These are phyloP conservation scores for Eurystomus glaucurus DNA, from an alignment of 2,797 vertebrate genomes.

Conservation along the genomic window DNA sequence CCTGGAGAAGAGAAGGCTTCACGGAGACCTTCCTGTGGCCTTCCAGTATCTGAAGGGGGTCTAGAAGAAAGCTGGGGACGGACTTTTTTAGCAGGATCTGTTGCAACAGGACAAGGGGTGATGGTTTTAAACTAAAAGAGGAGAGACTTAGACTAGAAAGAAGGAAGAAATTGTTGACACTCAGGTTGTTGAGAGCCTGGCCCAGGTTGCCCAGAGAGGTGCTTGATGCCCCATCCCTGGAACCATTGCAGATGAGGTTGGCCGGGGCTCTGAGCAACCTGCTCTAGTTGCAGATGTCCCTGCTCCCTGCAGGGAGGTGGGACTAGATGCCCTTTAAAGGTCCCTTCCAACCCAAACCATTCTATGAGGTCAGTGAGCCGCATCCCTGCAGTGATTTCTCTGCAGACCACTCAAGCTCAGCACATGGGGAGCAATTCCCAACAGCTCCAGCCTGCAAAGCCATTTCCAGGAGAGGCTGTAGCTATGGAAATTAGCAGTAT, in stretches of 20 bases:
- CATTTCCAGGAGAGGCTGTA: neutral
- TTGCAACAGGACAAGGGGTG: neutral
- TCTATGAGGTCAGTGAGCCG: neutral
- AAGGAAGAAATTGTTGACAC: neutral
- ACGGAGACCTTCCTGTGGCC: neutral
- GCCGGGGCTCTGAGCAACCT: neutral
- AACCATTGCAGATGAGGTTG: neutral
- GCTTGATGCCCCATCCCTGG: neutral
- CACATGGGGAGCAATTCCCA: neutral
- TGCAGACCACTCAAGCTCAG: rapidly evolving
- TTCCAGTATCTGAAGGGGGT: neutral
- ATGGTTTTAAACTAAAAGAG: no score
- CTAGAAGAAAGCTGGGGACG: neutral
- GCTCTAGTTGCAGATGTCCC: neutral
- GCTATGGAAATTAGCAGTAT: neutral
- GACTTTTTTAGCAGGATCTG: neutral
- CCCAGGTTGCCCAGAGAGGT: neutral
- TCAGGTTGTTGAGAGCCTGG: neutral
- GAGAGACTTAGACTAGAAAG: neutral
- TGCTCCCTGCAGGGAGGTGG: neutral
- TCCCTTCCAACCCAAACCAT: neutral
- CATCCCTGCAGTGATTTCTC: neutral
- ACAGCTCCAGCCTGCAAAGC: neutral
- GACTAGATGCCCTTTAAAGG: neutral
- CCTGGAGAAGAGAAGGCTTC: neutral